Evolutionary conservation across 1,140 invertebrate species (phyloP), one percentile per base, ranked within the genome.

Genomic region (Cotesia typhae): DNA sequence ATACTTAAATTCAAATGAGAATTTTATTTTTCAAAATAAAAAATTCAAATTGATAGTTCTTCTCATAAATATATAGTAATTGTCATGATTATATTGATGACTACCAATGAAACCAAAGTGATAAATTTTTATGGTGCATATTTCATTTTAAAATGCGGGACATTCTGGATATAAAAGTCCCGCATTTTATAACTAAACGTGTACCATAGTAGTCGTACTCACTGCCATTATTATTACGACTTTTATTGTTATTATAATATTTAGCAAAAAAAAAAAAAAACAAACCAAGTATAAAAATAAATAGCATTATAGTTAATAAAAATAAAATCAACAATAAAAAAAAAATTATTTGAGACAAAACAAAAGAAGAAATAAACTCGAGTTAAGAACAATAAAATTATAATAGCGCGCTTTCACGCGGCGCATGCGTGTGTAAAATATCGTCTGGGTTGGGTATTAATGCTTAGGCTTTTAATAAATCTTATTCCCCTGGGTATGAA

Each of bases 381-480:
- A 68, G 67, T 69, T 63, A 65, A 74, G 67, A 70, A 74, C 67
- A 74, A 74, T 72, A 72, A 72, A 72, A 72, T 67, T 72, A 72
- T 72, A 72, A 72, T 72, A 52, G 65, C 66, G 71, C 6, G 37
- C 66, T 66, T 74, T 69, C 36, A 37, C 68, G 68, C n/a, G 35
- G 64, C 53, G 57, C 61, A 70, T 69, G 66, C 60, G 70, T 67
- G 37, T 68, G 55, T 60, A 60, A 20, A 66, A 79, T 81, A 84
- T 80, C 78, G 74, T 72, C 77, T 69, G 75, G 75, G 77, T 78
- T 77, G 79, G 78, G 71, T 79, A 77, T 72, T 80, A 83, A 85
- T 83, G 78, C 81, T 82, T 84, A 82, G 81, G 78, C 77, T 84
- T 86, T 84, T 80, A 83, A 85, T 86, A 84, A 86, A 85, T 85